Base-by-base conservation (phyloP, 2,113 vertebrate genomes). In the Tamias sibiricus region DNA sequence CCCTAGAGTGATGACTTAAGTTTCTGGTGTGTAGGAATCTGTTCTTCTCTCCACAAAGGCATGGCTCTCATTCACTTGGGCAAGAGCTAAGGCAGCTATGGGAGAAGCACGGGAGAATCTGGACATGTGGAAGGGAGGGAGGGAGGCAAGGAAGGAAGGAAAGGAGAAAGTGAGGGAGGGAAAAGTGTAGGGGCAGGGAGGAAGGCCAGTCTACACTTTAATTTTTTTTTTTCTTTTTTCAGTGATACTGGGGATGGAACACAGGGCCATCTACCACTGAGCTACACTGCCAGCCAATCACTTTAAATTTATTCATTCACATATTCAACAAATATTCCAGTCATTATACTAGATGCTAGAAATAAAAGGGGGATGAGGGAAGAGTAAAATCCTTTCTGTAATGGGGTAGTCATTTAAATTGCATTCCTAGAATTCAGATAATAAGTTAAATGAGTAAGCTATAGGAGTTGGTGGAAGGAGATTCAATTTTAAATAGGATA, bases 271-370 rank as follows among this genome's bases (percentile, higher is more conserved):
- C 66, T 35, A 68, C 32, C 66, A 68, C 32, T 68, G 64, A 35
- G 32, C 30, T 13, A 68, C 32, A 68, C 64, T 30, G 16, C 9
- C 14, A 35, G 64, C 5, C 20, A 17, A 83, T 88, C 32, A 49
- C 19, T 95, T 94, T 64, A 83, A 87, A 74, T 66, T 20, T 59
- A 68, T 47, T 92, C 14, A 82, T 66, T 93, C 22, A 82, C 32
- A 6, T 69, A 71, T 42, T 90, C 52, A 82, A n/a, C 35, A 20
- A 86, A 13, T 82, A 12, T 30, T 52, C 28, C 26, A 66, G 40
- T 52, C n/a, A 79, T 44, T 83, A 64, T 37, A 57, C 35, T 76
- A 86, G 17, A 35, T 71, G 13, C n/a, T 90, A 7, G 32, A 32
- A 71, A 69, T 47, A 72, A 32, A 75, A 94, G 40, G 26, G 9